Percentiles rank a stretch among this genome's conserved stretches.
Conservation (phyloP, 2,113 vertebrate species). For the Polypterus bichir region DNA sequence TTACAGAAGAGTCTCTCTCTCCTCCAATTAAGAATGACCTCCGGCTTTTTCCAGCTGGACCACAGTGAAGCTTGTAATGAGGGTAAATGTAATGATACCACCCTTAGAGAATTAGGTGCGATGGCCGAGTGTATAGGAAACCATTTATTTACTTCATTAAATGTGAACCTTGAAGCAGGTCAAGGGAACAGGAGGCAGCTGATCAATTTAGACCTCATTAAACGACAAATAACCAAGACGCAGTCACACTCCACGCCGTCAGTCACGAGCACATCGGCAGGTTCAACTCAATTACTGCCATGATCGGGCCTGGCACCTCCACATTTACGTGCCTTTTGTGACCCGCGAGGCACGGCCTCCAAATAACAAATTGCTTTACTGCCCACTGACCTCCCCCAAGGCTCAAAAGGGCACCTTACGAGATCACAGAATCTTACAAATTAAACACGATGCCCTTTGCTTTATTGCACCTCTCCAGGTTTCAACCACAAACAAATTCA, state of each 20-base stretch:
- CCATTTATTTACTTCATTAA: constrained; percentile 67
- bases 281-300: no score
- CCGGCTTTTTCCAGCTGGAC: constrained; percentile 42
- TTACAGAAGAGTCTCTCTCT: constrained; percentile 54
- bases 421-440: no score
- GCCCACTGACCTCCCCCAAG: no score
- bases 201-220: constrained; percentile 59
- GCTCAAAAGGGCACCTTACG: no score
- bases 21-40: constrained; percentile 71
- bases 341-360: no score
- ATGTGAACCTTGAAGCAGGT: constrained; percentile 41
- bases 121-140: constrained; percentile 39
- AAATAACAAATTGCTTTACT: no score
- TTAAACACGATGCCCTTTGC: no score
- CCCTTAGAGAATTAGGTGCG: constrained; percentile 50
- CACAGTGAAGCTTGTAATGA: constrained; percentile 49
- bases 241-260: constrained; percentile 21
- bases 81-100: constrained; percentile 50
- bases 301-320: no score
- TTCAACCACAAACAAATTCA: no score
- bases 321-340: no score
- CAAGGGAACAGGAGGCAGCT: constrained; percentile 44
- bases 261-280: no score
- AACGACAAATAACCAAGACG: constrained; percentile 34
- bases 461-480: no score